Conservation (phyloP, 2,888 invertebrate species). For the Podotricha telesiphe region DNA sequence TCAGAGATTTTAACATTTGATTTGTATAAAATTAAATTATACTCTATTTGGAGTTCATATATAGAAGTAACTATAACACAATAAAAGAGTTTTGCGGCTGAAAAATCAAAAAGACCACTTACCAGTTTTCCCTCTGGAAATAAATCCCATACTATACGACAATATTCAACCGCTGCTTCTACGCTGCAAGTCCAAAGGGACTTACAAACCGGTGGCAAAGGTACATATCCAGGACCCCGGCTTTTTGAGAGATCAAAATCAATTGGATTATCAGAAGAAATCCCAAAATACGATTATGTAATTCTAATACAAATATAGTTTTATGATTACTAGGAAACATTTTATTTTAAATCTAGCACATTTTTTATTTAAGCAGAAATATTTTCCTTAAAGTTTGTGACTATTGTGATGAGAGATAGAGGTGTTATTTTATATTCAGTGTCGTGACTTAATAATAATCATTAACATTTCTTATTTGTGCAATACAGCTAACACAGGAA, state of each 20-base stretch:
- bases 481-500: not conserved
- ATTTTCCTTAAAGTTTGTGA: not conserved
- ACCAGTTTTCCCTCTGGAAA: constrained; percentile 95
- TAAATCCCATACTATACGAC: constrained; percentile 98
- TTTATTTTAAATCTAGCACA: constrained; percentile 7
- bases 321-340: constrained; percentile 93
- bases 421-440: too few species aligned
- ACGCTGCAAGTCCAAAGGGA: constrained; percentile 98
- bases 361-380: not conserved
- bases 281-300: constrained; percentile 95
- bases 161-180: constrained; percentile 97
- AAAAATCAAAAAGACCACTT: constrained; percentile 43
- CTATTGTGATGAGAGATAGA: not conserved
- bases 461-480: not conserved
- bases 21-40: too few species aligned
- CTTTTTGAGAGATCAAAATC: constrained; percentile 91
- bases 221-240: constrained; percentile 88
- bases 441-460: too few species aligned
- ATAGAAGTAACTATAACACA: not conserved
- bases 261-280: constrained; percentile 91
- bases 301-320: constrained; percentile 97
- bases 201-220: constrained; percentile 93
- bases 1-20: too few species aligned
- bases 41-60: too few species aligned
- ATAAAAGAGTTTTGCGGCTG: not conserved